phyloP scores from a whole-genome alignment of 1,140 invertebrate species.

The Philopotamus ludificatus region DNA sequence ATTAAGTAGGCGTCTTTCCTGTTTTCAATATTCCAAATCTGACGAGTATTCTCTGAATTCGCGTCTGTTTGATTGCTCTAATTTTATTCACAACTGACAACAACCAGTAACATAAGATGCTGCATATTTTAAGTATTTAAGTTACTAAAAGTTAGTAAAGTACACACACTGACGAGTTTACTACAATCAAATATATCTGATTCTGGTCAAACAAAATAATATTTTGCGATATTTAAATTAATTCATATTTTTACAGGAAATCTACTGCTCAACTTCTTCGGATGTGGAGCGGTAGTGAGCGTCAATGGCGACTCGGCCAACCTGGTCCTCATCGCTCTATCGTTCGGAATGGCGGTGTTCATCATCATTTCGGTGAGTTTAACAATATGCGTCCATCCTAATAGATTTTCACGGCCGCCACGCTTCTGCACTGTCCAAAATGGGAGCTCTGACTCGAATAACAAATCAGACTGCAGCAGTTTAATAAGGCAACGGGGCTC shows the following conservation, averaged over 20 bases:
- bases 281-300: constrained; percentile 72
- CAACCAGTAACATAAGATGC: too few species aligned
- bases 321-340: constrained; percentile 76
- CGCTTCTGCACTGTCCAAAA: neutral
- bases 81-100: too few species aligned
- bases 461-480: neutral
- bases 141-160: too few species aligned
- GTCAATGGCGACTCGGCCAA: constrained; percentile 51
- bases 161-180: too few species aligned
- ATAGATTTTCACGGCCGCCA: neutral
- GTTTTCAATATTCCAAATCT: too few species aligned
- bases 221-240: neutral
- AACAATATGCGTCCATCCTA: neutral
- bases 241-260: constrained; percentile 62
- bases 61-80: too few species aligned
- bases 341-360: constrained; percentile 84
- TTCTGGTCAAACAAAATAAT: constrained; percentile 2
- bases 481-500: neutral
- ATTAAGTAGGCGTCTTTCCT: too few species aligned
- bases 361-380: constrained; percentile 69
- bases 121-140: too few species aligned
- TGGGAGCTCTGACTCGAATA: neutral
- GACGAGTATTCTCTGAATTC: too few species aligned
- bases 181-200: too few species aligned
- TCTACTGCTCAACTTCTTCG: constrained; percentile 77